These are phyloP conservation scores for Typhlichthys subterraneus DNA, from an alignment of 2,797 vertebrate genomes.

Conservation along the genomic window DNA sequence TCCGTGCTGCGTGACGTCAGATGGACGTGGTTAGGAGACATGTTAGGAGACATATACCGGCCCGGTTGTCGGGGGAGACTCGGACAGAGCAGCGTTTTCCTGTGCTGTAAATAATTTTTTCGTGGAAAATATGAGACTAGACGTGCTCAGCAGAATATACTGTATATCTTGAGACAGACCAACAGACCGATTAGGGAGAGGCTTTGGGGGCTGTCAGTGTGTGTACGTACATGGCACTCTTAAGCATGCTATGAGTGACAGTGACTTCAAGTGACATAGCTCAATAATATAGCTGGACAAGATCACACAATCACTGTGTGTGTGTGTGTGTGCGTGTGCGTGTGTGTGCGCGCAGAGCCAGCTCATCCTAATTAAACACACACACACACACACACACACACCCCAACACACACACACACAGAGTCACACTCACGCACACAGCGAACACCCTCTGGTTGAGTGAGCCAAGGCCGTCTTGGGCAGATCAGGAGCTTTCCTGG, in stretches of 20 bases:
- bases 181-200: background rate
- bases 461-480: background rate
- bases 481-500: background rate
- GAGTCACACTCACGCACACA: constrained; percentile 5
- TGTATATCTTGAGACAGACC: too few relatives aligned
- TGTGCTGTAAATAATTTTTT: too few relatives aligned
- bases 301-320: constrained; percentile 14
- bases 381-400: background rate
- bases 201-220: background rate
- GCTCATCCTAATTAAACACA: constrained; percentile 31
- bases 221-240: constrained; percentile 1
- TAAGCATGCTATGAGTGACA: constrained; percentile 32
- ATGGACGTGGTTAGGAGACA: too few relatives aligned
- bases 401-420: constrained; percentile 3
- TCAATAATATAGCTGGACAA: constrained; percentile 24
- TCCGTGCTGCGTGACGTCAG: too few relatives aligned
- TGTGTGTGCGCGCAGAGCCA: constrained; percentile 16
- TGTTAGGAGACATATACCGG: too few relatives aligned
- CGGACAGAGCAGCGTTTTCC: too few relatives aligned
- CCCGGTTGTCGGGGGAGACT: too few relatives aligned
- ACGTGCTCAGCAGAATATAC: too few relatives aligned
- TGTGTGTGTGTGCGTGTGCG: constrained; percentile 12
- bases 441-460: background rate
- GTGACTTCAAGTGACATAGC: constrained; percentile 30
- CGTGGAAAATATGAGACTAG: too few relatives aligned